Conservation (phyloP, 2,113 vertebrate genomes). For the Chlorodrepanis virens region DNA sequence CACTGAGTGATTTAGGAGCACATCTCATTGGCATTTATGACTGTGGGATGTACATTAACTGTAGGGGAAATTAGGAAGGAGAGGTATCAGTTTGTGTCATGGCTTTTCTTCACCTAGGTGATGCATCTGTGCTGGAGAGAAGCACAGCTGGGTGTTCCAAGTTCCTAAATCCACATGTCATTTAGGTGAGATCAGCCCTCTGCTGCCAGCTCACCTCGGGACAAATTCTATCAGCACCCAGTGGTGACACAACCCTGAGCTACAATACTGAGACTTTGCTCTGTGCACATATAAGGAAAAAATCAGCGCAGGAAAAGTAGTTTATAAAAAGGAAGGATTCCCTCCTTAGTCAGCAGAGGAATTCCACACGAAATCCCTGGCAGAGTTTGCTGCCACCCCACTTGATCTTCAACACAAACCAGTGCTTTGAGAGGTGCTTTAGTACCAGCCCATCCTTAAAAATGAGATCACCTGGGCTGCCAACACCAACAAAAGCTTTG, state of each 20-base stretch:
- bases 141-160: background rate
- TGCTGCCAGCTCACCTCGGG: background rate
- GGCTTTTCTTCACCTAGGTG: background rate
- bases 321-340: background rate
- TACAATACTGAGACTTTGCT: background rate
- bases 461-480: background rate
- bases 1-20: background rate
- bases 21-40: background rate
- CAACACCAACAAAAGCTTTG: background rate
- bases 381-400: background rate
- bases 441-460: background rate
- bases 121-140: background rate
- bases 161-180: background rate
- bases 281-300: rapidly evolving
- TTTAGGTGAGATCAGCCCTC: background rate
- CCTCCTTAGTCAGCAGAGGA: background rate
- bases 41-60: background rate
- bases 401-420: background rate
- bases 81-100: background rate
- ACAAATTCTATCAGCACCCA: rapidly evolving
- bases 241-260: rapidly evolving
- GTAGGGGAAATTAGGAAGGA: background rate
- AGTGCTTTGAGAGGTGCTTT: background rate
- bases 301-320: background rate
- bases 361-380: background rate